Evolutionary conservation across 35 echinoderm and acorn worm species (phyloP).

Genomic region (Eucidaris tribuloides): DNA sequence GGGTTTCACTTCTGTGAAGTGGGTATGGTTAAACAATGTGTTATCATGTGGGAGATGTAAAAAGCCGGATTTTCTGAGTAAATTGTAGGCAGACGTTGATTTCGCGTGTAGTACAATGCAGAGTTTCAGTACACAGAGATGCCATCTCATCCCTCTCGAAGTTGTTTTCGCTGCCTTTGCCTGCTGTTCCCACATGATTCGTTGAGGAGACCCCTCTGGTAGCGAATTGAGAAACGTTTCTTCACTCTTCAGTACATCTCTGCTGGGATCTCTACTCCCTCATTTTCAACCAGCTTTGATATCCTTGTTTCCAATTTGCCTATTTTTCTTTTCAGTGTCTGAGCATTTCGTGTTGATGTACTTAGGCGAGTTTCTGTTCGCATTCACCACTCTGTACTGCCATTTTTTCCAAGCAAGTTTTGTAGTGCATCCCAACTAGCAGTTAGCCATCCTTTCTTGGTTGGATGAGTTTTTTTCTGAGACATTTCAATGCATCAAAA

Average conservation of each 20-base stretch:
- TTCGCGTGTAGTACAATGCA: not conserved
- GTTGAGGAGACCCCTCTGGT: not conserved
- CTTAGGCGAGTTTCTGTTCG: not conserved
- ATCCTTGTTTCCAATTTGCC: not conserved
- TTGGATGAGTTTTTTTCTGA: too few relatives aligned
- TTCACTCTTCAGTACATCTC: not conserved
- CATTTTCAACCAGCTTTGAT: not conserved
- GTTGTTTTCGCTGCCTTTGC: not conserved
- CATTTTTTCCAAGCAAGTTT: too few relatives aligned
- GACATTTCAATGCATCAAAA: too few relatives aligned
- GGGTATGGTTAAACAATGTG: not conserved
- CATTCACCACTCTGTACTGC: too few relatives aligned
- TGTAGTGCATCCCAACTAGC: too few relatives aligned
- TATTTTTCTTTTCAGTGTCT: not conserved
- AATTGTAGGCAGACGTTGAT: not conserved
- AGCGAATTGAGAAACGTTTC: not conserved
- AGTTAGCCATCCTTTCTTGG: too few relatives aligned
- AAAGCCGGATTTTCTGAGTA: not conserved
- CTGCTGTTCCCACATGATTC: not conserved
- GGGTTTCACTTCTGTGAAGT: not conserved
- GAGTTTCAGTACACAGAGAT: not conserved
- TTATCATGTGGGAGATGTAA: not conserved
- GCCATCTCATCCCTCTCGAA: not conserved
- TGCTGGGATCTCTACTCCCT: not conserved
- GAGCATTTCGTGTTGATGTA: not conserved